Conservation (phyloP, 2,113 vertebrate species). For the Ceuthmochares aereus region DNA sequence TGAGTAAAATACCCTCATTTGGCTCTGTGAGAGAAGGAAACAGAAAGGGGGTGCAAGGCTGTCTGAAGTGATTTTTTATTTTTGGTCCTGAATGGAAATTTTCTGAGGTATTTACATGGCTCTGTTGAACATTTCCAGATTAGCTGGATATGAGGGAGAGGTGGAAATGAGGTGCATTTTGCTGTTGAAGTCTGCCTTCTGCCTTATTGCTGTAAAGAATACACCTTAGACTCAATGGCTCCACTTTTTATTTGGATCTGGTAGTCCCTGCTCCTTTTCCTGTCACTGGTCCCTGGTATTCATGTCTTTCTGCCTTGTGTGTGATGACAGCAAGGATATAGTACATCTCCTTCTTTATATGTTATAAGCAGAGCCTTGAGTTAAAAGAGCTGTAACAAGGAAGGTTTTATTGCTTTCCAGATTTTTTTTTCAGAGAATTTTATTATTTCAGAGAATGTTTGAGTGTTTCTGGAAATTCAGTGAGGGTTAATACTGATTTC, state of each 20-base stretch:
- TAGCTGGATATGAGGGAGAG: not conserved
- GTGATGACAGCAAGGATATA: not conserved
- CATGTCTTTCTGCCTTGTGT: not conserved
- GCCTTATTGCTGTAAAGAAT: not conserved
- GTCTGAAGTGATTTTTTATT: not conserved
- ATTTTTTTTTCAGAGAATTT: not conserved
- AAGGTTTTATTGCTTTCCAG: not conserved
- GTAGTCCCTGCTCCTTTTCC: not conserved
- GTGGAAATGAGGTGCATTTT: not conserved
- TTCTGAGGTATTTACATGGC: not conserved
- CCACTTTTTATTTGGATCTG: not conserved
- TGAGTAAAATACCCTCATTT: not conserved
- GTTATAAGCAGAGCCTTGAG: not conserved
- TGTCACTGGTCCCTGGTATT: not conserved
- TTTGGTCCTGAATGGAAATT: not conserved
- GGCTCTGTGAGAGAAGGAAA: not conserved
- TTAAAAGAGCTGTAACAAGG: not conserved
- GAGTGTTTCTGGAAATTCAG: not conserved
- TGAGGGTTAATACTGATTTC: not conserved
- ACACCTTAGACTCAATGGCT: accelerated
- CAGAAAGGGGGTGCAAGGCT: not conserved
- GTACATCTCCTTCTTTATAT: not conserved
- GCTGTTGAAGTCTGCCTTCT: not conserved
- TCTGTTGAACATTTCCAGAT: not conserved
- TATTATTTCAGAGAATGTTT: not conserved